Conservation (phyloP, 2,888 invertebrate genomes). For the Ctenicera cuprea region DNA sequence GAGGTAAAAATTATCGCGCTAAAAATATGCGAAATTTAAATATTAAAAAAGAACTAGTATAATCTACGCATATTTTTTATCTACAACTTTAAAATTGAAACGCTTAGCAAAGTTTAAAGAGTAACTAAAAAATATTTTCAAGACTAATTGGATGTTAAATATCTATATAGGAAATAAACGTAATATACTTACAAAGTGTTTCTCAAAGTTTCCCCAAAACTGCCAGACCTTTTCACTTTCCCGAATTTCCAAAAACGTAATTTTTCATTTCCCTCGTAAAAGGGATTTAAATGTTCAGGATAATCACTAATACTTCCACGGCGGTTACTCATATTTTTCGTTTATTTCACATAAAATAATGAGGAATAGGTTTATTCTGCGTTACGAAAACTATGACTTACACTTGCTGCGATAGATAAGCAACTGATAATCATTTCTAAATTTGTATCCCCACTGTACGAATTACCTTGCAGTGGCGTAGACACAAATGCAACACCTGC, state of each 20-base stretch:
- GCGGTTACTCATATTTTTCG: conserved; percentile 35
- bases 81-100: not conserved
- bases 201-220: conserved; percentile 45
- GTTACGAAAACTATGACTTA: conserved; percentile 18
- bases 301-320: conserved; percentile 75
- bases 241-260: conserved; percentile 45
- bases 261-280: conserved; percentile 75
- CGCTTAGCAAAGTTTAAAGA: too few species aligned
- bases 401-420: conserved; percentile 45
- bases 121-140: too few species aligned
- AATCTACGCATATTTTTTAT: not conserved
- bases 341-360: not conserved
- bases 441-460: conserved; percentile 38
- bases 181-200: conserved; percentile 52
- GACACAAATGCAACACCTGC: conserved; percentile 32
- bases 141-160: too few species aligned
- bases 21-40: not conserved
- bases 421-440: conserved; percentile 48
- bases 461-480: conserved; percentile 36
- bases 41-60: too few species aligned
- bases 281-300: conserved; percentile 86
- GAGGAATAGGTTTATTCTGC: not conserved
- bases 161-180: too few species aligned
- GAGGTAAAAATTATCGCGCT: not conserved
- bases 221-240: conserved; percentile 47